Evolutionary conservation across 2,888 invertebrate genomes (phyloP).

Genomic region (Chirona hameri): DNA sequence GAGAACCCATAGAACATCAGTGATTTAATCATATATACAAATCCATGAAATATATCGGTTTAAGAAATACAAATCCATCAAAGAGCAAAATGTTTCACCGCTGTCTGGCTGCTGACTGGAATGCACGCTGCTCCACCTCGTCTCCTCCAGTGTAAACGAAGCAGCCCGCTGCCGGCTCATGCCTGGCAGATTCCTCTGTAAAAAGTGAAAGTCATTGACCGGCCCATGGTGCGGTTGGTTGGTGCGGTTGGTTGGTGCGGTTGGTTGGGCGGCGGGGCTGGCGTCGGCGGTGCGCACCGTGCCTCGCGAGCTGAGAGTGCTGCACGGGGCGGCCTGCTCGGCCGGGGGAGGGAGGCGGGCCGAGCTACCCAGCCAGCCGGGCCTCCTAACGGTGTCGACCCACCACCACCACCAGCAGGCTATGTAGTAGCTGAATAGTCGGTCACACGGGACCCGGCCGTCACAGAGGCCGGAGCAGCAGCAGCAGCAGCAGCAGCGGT

Average conservation of each 20-base stretch:
- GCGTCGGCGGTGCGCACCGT: neutral
- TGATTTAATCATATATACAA: too few species aligned
- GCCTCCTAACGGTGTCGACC: neutral
- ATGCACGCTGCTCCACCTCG: too few species aligned
- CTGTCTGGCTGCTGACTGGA: too few species aligned
- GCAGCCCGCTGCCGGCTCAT: too few species aligned
- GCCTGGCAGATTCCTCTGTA: neutral
- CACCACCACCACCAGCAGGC: too few species aligned
- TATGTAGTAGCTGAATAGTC: neutral
- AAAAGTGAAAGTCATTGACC: slow-evolving; percentile 28
- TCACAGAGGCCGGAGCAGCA: too few species aligned
- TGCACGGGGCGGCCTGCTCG: neutral
- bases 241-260: neutral
- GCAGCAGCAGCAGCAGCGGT: too few species aligned
- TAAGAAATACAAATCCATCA: too few species aligned
- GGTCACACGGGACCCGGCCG: neutral
- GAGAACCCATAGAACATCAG: too few species aligned
- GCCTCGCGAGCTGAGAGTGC: neutral
- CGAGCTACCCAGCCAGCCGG: neutral
- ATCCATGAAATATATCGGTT: too few species aligned
- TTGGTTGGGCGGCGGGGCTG: neutral
- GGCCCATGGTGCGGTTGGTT: neutral
- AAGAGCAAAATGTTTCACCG: too few species aligned
- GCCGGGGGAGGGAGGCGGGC: neutral
- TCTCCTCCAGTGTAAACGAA: too few species aligned